Conservation (phyloP, 92 coral and sea anemone genomes). For the Actinostola sp. region DNA sequence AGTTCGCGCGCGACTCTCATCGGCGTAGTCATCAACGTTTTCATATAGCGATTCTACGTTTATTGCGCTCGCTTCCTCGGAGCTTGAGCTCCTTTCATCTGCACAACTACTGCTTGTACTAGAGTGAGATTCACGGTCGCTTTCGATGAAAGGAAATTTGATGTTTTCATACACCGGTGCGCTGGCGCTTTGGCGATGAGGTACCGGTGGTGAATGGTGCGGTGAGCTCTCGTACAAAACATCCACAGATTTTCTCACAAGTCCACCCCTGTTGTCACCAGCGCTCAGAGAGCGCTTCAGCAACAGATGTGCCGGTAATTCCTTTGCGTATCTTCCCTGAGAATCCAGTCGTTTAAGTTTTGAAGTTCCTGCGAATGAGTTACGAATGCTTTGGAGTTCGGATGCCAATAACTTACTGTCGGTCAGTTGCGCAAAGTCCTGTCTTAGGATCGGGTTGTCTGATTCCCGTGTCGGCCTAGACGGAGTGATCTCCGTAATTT, state of each 20-base stretch:
- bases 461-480: constrained; percentile 93
- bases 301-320: constrained; percentile 27
- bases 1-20: constrained; percentile 44
- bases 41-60: constrained; percentile 65
- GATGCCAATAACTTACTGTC: constrained; percentile 35
- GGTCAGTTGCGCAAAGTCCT: constrained; percentile 61
- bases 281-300: constrained; percentile 42
- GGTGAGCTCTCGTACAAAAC: constrained; percentile 63
- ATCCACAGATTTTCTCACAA: constrained; percentile 14
- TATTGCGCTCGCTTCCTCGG: constrained; percentile 54
- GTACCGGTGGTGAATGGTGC: constrained; percentile 49
- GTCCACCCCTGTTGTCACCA: constrained; percentile 23
- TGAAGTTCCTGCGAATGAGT: constrained; percentile 44
- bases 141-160: constrained; percentile 58
- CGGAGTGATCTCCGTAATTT: constrained; percentile 54
- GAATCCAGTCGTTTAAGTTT: constrained; percentile 43
- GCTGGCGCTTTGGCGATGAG: constrained; percentile 31
- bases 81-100: constrained; percentile 51
- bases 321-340: constrained; percentile 24
- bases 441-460: constrained; percentile 86
- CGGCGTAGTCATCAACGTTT: constrained; percentile 49
- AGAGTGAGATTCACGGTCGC: constrained; percentile 68
- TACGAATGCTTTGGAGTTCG: constrained; percentile 55
- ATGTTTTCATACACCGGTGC: constrained; percentile 70
- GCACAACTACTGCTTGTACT: constrained; percentile 62